Evolutionary conservation across 2,797 vertebrate genomes (phyloP).

Genomic region (Tenualosa thibaudeaui): DNA sequence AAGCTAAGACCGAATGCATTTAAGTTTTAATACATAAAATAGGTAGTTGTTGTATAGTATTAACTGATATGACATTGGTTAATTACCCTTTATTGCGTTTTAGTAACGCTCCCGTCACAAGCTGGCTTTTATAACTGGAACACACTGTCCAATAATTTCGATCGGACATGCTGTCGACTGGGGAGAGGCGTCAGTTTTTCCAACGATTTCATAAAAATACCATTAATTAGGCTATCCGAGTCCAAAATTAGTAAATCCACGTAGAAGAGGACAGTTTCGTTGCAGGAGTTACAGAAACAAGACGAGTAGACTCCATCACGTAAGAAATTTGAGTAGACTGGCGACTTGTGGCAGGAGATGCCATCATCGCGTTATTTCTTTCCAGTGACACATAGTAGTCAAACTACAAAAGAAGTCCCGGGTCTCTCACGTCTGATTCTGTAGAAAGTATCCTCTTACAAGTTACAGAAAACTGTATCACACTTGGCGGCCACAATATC

Average conservation of each 20-base stretch:
- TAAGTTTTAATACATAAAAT: neutral
- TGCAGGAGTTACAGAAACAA: neutral
- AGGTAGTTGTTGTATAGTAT: neutral
- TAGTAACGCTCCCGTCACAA: constrained; percentile 76
- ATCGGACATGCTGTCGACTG: constrained; percentile 67
- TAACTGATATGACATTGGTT: neutral
- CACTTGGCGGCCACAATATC: neutral
- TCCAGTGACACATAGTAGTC: constrained; percentile 21
- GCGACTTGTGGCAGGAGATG: constrained; percentile 25
- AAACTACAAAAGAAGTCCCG: neutral
- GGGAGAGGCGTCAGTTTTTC: neutral
- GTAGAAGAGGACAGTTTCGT: neutral
- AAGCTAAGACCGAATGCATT: neutral
- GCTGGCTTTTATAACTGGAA: constrained; percentile 79
- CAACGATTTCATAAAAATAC: constrained; percentile 13
- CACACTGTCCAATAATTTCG: constrained; percentile 78
- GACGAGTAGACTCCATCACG: constrained; percentile 14
- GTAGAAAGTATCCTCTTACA: constrained; percentile 2
- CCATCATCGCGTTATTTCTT: constrained; percentile 58
- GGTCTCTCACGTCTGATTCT: neutral
- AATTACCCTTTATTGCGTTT: constrained; percentile 74
- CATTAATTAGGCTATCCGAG: neutral
- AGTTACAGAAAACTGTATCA: neutral
- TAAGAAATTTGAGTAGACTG: constrained; percentile 8
- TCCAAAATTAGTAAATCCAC: neutral